phyloP scores from a whole-genome alignment of 2,888 invertebrate genomes.

The Catocala nupta region DNA sequence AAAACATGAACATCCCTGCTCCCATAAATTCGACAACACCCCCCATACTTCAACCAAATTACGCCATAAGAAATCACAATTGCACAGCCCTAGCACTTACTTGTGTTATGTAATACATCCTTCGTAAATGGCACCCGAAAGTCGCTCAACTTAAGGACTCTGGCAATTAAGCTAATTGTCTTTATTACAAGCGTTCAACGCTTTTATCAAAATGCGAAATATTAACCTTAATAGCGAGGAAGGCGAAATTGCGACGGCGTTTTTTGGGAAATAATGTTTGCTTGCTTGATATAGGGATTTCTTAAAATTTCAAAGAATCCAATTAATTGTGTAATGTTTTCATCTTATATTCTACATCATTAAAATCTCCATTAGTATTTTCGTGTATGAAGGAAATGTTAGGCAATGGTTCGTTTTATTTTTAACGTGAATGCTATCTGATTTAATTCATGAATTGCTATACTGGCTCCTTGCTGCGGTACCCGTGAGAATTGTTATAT shows the following conservation, averaged over 20 bases:
- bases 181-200: conserved; percentile 69
- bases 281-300: background rate
- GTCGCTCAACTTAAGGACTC: conserved; percentile 64
- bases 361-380: background rate
- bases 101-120: conserved; percentile 62
- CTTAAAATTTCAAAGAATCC: conserved; percentile 1
- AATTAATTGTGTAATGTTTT: background rate
- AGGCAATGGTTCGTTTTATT: background rate
- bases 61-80: conserved; percentile 6
- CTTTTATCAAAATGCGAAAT: conserved; percentile 70
- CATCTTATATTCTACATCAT: background rate
- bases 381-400: background rate
- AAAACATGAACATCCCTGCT: too few species aligned
- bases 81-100: conserved; percentile 38
- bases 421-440: too few species aligned
- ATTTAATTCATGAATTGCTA: too few species aligned
- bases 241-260: conserved; percentile 25
- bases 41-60: conserved; percentile 9
- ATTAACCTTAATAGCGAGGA: conserved; percentile 52
- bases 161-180: conserved; percentile 75
- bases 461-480: too few species aligned
- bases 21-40: too few species aligned
- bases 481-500: too few species aligned
- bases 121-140: conserved; percentile 66
- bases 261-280: conserved; percentile 6